phyloP scores from a whole-genome alignment of 2,113 vertebrate species.

The Charadrius vociferus region DNA sequence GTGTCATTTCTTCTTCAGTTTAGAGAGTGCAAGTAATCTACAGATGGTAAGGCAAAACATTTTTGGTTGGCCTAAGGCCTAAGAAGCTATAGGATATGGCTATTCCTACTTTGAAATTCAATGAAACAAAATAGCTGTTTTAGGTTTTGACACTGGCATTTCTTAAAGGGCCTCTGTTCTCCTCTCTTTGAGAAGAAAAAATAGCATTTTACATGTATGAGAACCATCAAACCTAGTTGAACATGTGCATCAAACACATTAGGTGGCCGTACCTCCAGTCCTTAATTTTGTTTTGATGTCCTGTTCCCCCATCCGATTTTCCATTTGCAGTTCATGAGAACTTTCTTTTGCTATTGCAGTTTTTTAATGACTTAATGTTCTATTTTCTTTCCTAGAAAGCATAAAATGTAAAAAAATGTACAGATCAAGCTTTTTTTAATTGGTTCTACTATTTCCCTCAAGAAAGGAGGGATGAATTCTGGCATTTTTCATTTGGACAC shows the following conservation, averaged over 20 bases:
- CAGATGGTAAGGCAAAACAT: not conserved
- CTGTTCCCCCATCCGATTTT: not conserved
- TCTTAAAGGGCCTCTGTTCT: not conserved
- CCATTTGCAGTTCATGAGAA: not conserved
- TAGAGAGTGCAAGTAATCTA: not conserved
- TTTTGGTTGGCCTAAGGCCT: not conserved
- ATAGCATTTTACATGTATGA: not conserved
- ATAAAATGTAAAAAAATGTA: slow-evolving; percentile 36
- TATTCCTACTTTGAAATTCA: not conserved
- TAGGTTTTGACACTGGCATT: not conserved
- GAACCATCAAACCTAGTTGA: not conserved
- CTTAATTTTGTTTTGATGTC: not conserved
- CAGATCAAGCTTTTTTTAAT: slow-evolving; percentile 50
- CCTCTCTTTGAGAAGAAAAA: not conserved
- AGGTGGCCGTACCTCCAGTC: not conserved
- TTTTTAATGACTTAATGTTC: slow-evolving; percentile 42
- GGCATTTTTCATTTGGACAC: slow-evolving; percentile 43
- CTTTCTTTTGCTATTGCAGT: not conserved
- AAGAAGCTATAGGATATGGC: not conserved
- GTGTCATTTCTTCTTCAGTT: not conserved
- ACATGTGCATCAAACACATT: not conserved
- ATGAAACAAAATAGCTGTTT: not conserved
- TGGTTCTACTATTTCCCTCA: slow-evolving; percentile 42
- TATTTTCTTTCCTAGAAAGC: slow-evolving; percentile 10
- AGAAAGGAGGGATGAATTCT: slow-evolving; percentile 9